Percentiles rank a stretch among this genome's conserved stretches.
Evolutionary conservation across 2,888 invertebrate species (phyloP).

Genomic region (Dasypolia templi): DNA sequence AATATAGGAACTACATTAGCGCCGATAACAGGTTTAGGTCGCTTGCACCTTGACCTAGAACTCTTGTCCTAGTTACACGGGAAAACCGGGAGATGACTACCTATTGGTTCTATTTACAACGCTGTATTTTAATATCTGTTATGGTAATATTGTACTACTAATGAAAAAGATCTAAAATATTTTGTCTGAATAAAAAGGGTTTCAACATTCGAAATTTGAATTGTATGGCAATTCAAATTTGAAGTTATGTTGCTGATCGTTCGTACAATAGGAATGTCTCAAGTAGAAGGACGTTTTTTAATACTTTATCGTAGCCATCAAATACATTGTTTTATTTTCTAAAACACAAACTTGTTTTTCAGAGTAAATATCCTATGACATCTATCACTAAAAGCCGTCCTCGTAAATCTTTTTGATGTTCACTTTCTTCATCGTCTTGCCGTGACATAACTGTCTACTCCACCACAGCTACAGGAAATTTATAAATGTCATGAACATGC

Average conservation of each 20-base stretch:
- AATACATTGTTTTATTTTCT: background rate
- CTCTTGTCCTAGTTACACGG: constrained; percentile 62
- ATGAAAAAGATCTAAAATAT: background rate
- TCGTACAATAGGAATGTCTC: background rate
- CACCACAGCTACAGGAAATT: constrained; percentile 35
- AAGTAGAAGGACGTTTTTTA: too few relatives aligned
- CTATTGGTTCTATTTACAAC: constrained; percentile 15
- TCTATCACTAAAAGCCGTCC: constrained; percentile 14
- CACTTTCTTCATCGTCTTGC: background rate
- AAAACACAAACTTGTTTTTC: constrained; percentile 5
- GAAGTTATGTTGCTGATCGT: background rate
- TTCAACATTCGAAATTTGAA: background rate
- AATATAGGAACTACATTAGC: constrained; percentile 72
- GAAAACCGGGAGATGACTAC: constrained; percentile 18
- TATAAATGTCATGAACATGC: constrained; percentile 45
- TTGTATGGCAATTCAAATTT: too few relatives aligned
- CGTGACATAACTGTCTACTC: constrained; percentile 24
- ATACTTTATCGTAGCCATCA: background rate
- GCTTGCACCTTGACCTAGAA: constrained; percentile 68
- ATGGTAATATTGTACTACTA: background rate
- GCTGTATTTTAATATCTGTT: constrained; percentile 17
- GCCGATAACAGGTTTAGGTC: constrained; percentile 74
- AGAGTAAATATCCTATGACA: constrained; percentile 9
- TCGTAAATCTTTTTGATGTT: constrained; percentile 39
- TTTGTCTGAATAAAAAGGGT: background rate